Base-by-base conservation (phyloP, 2,113 vertebrate species). In the Gambusia holbrooki region DNA sequence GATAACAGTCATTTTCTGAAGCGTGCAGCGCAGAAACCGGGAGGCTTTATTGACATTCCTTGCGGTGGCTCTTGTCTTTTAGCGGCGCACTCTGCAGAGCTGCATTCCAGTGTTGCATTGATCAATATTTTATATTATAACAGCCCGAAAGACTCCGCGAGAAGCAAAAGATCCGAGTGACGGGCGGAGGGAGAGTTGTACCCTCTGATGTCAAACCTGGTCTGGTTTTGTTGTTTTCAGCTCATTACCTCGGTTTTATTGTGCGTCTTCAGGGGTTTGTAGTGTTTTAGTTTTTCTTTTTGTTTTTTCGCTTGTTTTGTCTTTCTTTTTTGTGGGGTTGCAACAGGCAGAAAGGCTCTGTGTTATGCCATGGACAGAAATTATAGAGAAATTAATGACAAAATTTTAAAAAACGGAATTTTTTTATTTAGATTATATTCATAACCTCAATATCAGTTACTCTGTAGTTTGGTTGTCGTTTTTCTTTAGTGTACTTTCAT, bases 1-100 rank as follows among this genome's bases (percentile, higher is more conserved):
- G 63, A 86, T 79, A 86, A 85, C 80, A 84, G 33, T 79, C 7
- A 84, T 84, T 87, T 87, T 25, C 51, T 29, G n/a, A 73, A 62
- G 45, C 14, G 2, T 32, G 48, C 48, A 27, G 28, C 29, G 4
- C 63, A 66, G 60, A 62, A 65, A 14, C 25, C 58, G 22, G 51
- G 37, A 62, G 35, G 15, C 54, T 33, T 19, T n/a, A 62, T 17
- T 74, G 45, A 28, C n/a, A 29, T 68, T 68, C 8, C 30, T 37
- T 63, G 22, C 19, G 13, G n/a, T 27, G 28, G 2, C 66, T 58
- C 30, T 80, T 35, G 65, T 40, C n/a, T 32, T 22, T 48, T 17
- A 2, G 0, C 28, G 54, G 0, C 28, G 54, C 12, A n/a, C 30
- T 48, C 22, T 71, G 33, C 5, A 68, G 58, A 5, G 3, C 17